These are phyloP conservation scores for Catamblyrhynchus diadema DNA, from an alignment of 2,797 vertebrate species.

Conservation along the genomic window DNA sequence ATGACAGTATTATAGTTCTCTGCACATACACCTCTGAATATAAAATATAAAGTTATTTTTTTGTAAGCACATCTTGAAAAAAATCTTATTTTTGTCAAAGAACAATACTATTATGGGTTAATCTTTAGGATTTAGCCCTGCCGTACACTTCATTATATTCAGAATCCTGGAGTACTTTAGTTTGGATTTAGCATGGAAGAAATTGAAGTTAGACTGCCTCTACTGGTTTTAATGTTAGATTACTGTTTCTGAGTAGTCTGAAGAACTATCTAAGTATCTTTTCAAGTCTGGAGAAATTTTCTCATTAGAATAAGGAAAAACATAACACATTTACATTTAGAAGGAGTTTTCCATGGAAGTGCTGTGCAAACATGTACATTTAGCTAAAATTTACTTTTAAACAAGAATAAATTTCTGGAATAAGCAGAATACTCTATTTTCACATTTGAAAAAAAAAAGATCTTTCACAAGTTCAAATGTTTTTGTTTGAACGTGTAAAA, in stretches of 20 bases:
- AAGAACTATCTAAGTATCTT: neutral
- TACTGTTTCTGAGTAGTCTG: neutral
- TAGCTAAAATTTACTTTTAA: neutral
- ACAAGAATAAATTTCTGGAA: neutral
- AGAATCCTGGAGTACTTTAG: neutral
- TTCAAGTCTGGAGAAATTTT: neutral
- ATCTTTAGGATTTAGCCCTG: neutral
- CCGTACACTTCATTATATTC: neutral
- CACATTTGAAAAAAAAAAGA: neutral
- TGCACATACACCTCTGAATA: neutral
- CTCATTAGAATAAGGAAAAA: neutral
- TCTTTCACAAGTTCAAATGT: neutral
- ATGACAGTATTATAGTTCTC: neutral
- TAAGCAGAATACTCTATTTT: neutral
- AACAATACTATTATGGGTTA: neutral
- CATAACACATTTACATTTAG: neutral
- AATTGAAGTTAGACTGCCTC: neutral
- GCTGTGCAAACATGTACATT: neutral
- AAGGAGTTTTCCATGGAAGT: neutral
- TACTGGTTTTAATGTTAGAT: neutral
- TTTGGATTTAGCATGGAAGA: neutral
- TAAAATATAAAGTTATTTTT: neutral
- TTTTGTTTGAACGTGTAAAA: neutral
- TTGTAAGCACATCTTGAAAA: neutral
- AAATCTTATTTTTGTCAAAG: neutral